Conservation (phyloP, 1,140 invertebrate species). For the Macrocentrus cingulum region DNA sequence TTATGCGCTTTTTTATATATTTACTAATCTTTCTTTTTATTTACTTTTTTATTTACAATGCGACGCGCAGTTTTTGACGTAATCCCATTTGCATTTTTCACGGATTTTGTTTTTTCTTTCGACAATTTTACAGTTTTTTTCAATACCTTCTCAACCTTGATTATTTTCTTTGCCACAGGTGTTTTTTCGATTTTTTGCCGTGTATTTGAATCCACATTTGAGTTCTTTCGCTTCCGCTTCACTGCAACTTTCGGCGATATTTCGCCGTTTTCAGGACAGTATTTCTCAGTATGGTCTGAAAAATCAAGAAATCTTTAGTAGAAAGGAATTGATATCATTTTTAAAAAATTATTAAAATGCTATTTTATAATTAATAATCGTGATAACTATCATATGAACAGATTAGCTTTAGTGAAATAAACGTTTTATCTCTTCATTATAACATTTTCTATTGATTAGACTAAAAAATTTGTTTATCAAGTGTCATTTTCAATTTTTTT, state of each 20-base stretch:
- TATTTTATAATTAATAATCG: conserved; percentile 6
- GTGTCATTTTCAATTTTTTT: too few species aligned
- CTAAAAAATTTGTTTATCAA: too few species aligned
- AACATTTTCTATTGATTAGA: too few species aligned
- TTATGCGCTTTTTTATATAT: too few species aligned
- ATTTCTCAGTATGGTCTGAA: conserved; percentile 39
- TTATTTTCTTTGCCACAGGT: conserved; percentile 13
- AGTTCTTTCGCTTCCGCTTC: conserved; percentile 9
- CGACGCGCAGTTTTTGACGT: too few species aligned
- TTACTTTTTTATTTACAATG: too few species aligned
- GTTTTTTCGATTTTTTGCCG: conserved; percentile 21
- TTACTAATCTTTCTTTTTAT: too few species aligned
- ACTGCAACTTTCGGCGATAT: not conserved
- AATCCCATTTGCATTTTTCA: not conserved
- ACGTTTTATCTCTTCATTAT: too few species aligned
- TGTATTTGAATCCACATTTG: not conserved
- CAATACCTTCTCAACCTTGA: not conserved
- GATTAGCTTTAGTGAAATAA: not conserved
- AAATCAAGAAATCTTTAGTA: not conserved
- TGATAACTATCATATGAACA: not conserved
- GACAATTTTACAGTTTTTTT: conserved; percentile 4
- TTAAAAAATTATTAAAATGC: too few species aligned
- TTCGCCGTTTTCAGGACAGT: conserved; percentile 12
- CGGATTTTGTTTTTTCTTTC: conserved; percentile 9
- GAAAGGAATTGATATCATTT: too few species aligned